Evolutionary conservation across 2,888 invertebrate genomes (phyloP).

Genomic region (Nemotelus pantherinus): DNA sequence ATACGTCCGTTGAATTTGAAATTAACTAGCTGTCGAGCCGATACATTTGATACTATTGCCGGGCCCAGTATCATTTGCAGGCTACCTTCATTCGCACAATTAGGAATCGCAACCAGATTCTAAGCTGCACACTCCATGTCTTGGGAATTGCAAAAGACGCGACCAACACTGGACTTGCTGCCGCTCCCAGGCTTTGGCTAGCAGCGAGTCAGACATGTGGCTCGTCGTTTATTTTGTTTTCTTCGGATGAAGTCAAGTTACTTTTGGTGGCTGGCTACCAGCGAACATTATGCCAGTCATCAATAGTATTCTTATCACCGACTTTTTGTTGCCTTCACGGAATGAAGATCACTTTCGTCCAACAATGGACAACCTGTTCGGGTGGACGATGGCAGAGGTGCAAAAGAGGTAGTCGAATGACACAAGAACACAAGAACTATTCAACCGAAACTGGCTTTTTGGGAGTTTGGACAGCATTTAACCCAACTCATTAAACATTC

Average conservation of each 20-base stretch:
- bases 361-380: conserved; percentile 11
- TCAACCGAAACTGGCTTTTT: conserved; percentile 22
- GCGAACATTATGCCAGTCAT: conserved; percentile 2
- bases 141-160: not conserved
- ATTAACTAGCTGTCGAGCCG: not conserved
- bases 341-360: not conserved
- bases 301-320: conserved; percentile 29
- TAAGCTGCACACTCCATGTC: no score
- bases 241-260: not conserved
- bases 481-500: conserved; percentile 46
- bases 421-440: conserved; percentile 5
- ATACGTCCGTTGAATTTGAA: conserved; percentile 1
- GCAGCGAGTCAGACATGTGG: not conserved
- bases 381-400: not conserved
- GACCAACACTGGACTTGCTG: not conserved
- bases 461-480: conserved; percentile 19
- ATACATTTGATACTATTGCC: not conserved
- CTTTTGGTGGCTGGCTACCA: conserved; percentile 9
- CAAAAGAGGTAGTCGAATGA: not conserved
- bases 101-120: no score
- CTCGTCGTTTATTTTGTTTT: conserved; percentile 1
- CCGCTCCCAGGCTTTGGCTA: not conserved
- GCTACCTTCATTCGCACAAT: no score
- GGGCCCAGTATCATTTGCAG: no score
- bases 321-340: not conserved